A percentile compares a stretch with the other conserved stretches of the same genome.
These are phyloP conservation scores for Orchestes rusci DNA, from an alignment of 2,888 invertebrate species.

Conservation along the genomic window DNA sequence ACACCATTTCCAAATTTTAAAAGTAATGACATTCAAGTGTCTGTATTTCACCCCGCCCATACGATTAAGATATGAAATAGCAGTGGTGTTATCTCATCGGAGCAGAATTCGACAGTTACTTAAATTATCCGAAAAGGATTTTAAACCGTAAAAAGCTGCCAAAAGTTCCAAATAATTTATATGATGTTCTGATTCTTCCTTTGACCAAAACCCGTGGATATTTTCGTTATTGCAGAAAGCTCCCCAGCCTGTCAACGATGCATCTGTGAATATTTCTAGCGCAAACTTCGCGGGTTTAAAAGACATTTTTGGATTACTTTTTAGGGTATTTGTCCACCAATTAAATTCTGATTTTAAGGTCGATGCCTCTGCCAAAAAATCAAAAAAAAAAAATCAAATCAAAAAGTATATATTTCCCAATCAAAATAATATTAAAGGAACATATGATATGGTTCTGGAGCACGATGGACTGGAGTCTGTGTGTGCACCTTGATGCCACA, in stretches of 20 bases:
- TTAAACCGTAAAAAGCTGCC: conserved; percentile 9
- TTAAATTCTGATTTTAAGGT: too few species aligned
- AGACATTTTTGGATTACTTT: neutral
- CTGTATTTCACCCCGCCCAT: conserved; percentile 11
- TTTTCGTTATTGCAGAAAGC: neutral
- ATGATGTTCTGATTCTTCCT: neutral
- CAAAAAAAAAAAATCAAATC: too few species aligned
- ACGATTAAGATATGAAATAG: conserved; percentile 11
- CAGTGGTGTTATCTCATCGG: conserved; percentile 12
- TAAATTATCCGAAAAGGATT: conserved; percentile 10
- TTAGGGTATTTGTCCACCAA: too few species aligned
- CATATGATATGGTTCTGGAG: too few species aligned
- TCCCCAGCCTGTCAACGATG: neutral
- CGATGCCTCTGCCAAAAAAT: too few species aligned
- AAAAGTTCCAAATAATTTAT: conserved; percentile 9
- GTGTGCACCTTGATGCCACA: too few species aligned
- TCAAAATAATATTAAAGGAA: too few species aligned
- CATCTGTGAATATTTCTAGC: neutral
- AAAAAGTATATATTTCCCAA: too few species aligned
- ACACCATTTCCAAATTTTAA: conserved; percentile 23
- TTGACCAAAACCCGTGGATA: neutral
- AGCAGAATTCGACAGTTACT: conserved; percentile 9
- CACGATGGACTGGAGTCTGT: too few species aligned
- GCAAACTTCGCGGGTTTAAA: neutral
- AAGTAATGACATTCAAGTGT: conserved; percentile 7